Evolutionary conservation across 2,797 vertebrate genomes (phyloP), one percentile per base, ranked within the genome.

Genomic region (Gephyroberyx darwinii): DNA sequence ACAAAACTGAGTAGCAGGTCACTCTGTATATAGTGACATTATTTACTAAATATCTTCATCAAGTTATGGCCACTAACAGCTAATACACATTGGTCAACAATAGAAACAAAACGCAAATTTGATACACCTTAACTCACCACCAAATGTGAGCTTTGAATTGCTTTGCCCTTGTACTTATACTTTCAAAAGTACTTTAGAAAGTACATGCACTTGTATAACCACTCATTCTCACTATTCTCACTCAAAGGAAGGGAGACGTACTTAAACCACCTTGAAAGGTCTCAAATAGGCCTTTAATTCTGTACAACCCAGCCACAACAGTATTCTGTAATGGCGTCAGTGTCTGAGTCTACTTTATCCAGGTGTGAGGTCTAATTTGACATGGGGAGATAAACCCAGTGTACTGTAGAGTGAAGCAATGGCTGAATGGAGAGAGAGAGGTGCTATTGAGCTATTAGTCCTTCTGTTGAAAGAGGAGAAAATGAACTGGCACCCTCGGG

Each of bases 361-460:
- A 47, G 33, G 33, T 64, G 26, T 73, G 41, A 59, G 59, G 64
- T 71, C 61, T 78, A 41, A 62, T 81, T 81, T 65, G 5, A 20
- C 54, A 12, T 35, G 35, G 31, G 22, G 53, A 77, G 58, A 71
- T 77, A 77, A 82, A 71, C 58, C 53, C 22, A 43, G 30, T 20
- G 26, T 8, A 12, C n/a, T 39, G 41, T 4, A 56, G n/a, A 53
- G 19, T 47, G 47, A 74, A 63, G 59, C 68, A 63, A 77, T 82
- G 62, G 65, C 26, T 74, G 35, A 71, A 61, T 65, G 56, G 51
- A 26, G 52, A 56, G 48, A 56, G 48, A 68, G 58, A 72, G 53
- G 56, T 9, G n/a, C 57, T 62, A 55, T 62, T 66, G 47, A 77
- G 48, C 61, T 63, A 52, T 80, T 75, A 76, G 43, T 61, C 50